Conservation (phyloP, 2,797 vertebrate genomes). For the Borostomias antarcticus region DNA sequence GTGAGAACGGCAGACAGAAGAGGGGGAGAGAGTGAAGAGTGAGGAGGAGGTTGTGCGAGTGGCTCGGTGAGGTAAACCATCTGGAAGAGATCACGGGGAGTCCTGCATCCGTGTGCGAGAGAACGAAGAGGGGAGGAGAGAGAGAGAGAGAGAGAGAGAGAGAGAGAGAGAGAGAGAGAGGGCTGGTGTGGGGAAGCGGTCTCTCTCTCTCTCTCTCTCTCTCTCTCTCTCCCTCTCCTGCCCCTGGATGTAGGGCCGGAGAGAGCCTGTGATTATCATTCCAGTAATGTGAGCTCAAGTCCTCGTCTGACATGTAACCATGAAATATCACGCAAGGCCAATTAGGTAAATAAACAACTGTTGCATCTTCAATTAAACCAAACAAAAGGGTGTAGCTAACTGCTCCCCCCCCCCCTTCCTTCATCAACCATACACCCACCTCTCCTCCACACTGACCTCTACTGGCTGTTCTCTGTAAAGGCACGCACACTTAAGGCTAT, state of each 20-base stretch:
- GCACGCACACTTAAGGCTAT: neutral
- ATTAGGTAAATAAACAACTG: constrained; percentile 77
- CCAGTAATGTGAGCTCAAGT: constrained; percentile 78
- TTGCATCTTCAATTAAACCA: constrained; percentile 70
- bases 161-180: constrained; percentile 30
- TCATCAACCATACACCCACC: constrained; percentile 4
- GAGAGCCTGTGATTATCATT: constrained; percentile 77
- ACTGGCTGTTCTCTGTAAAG: constrained; percentile 51
- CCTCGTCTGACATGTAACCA: constrained; percentile 73
- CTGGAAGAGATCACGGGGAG: constrained; percentile 78
- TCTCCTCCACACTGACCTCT: constrained; percentile 61
- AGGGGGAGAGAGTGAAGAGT: constrained; percentile 28
- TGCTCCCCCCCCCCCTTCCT: constrained; percentile 5
- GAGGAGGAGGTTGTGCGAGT: constrained; percentile 50
- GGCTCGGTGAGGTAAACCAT: constrained; percentile 65
- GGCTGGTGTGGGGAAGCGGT: constrained; percentile 49
- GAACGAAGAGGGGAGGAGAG: constrained; percentile 42
- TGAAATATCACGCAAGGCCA: constrained; percentile 79
- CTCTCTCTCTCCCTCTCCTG: constrained; percentile 16
- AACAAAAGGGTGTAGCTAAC: constrained; percentile 49
- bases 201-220: constrained; percentile 14
- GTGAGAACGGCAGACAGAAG: constrained; percentile 12
- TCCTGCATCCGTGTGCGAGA: constrained; percentile 67
- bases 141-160: constrained; percentile 45
- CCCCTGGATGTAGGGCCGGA: constrained; percentile 67